Conservation (phyloP, 2,113 vertebrate species). For the Rhinolophus ferrumequinum region DNA sequence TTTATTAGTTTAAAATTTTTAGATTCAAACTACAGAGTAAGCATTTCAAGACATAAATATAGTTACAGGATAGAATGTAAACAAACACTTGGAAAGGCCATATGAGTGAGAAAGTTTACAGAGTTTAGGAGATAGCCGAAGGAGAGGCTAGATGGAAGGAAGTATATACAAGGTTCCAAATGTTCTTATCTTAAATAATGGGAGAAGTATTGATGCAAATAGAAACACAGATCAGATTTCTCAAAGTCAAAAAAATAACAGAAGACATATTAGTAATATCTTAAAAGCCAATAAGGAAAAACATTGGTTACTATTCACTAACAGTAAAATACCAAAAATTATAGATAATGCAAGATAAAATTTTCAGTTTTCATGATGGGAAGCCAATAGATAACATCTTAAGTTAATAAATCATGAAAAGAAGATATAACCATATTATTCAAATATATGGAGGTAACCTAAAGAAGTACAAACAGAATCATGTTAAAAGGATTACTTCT, state of each 20-base stretch:
- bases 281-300: constrained; percentile 25
- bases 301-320: background rate
- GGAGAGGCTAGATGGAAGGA: background rate
- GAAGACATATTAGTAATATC: background rate
- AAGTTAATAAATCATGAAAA: background rate
- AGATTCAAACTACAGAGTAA: background rate
- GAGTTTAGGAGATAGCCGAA: background rate
- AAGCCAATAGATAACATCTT: background rate
- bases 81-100: background rate
- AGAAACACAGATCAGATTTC: background rate
- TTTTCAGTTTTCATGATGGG: background rate
- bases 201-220: background rate
- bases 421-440: background rate
- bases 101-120: constrained; percentile 19
- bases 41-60: background rate
- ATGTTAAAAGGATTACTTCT: background rate
- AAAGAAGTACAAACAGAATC: background rate
- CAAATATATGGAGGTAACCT: background rate
- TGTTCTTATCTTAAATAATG: constrained; percentile 50
- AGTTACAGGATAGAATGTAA: background rate
- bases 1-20: constrained; percentile 11
- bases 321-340: background rate
- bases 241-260: background rate
- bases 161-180: background rate
- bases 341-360: background rate